These are phyloP conservation scores for Rallus crepitans DNA, from an alignment of 2,797 vertebrate species.

Conservation along the genomic window DNA sequence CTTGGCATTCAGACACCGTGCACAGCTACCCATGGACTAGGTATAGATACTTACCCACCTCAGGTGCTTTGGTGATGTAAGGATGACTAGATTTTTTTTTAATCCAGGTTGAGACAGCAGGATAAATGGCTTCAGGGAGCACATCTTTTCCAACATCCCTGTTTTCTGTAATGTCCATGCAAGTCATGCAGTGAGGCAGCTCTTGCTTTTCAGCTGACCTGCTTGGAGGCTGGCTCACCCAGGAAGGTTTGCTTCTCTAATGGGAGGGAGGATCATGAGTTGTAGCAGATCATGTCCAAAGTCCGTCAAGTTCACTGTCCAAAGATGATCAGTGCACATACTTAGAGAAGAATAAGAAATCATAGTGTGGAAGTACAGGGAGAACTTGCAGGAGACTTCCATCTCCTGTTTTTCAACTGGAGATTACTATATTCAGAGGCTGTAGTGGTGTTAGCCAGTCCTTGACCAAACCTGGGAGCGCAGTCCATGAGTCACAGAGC, in stretches of 20 bases:
- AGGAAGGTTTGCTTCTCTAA: neutral
- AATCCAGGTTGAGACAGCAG: neutral
- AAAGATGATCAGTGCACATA: neutral
- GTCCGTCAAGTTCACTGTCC: neutral
- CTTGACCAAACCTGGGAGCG: neutral
- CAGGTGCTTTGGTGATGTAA: neutral
- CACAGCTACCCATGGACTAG: neutral
- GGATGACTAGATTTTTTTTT: neutral
- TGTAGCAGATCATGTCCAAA: neutral
- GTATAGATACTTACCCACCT: accelerated
- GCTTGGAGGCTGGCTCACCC: neutral
- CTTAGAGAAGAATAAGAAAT: neutral
- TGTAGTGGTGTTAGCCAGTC: neutral
- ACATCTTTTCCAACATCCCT: neutral
- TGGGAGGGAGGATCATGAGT: neutral
- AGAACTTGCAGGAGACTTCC: neutral
- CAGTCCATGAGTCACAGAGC: no score
- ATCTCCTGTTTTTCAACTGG: neutral
- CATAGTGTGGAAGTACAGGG: neutral
- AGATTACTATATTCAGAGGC: neutral
- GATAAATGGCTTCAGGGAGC: neutral
- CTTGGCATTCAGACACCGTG: neutral
- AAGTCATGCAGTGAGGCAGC: neutral
- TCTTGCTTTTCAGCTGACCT: neutral
- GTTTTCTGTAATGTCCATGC: neutral